Conservation (phyloP, 2,888 invertebrate genomes). For the Lamellibrachia columna region DNA sequence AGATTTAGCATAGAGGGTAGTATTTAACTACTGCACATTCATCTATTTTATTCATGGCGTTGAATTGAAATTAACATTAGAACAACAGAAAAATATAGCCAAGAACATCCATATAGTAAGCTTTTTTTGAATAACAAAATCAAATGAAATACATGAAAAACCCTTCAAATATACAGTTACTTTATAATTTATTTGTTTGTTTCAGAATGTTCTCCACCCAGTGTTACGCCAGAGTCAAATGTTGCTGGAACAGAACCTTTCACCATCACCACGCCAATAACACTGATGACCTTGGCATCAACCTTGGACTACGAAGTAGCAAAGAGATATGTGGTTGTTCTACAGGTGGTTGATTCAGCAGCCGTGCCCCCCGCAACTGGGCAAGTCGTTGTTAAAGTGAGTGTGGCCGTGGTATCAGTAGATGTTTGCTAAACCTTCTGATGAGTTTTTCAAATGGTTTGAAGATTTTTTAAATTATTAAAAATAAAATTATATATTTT, state of each 20-base stretch:
- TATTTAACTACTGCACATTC: background rate
- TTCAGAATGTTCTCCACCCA: conserved; percentile 38
- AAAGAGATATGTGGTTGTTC: conserved; percentile 43
- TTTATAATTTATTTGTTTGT: background rate
- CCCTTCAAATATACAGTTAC: too few species aligned
- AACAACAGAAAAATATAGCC: background rate
- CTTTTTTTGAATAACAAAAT: background rate
- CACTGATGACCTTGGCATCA: conserved; percentile 44
- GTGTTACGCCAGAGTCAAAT: conserved; percentile 40
- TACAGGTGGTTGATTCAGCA: conserved; percentile 46
- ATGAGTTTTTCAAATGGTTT: too few species aligned
- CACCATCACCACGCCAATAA: conserved; percentile 41
- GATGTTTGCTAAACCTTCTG: too few species aligned
- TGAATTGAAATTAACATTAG: background rate
- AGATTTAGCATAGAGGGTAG: background rate
- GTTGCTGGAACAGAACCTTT: conserved; percentile 43
- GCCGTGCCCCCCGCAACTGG: conserved; percentile 44
- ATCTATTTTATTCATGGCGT: background rate
- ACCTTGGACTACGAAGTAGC: conserved; percentile 50
- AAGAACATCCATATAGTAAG: background rate
- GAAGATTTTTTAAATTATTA: too few species aligned
- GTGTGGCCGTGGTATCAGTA: too few species aligned
- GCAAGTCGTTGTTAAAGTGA: conserved; percentile 48
- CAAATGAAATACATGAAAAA: background rate
- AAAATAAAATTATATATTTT: too few species aligned